Conservation (phyloP, 1,140 invertebrate species). For the Homarus americanus region DNA sequence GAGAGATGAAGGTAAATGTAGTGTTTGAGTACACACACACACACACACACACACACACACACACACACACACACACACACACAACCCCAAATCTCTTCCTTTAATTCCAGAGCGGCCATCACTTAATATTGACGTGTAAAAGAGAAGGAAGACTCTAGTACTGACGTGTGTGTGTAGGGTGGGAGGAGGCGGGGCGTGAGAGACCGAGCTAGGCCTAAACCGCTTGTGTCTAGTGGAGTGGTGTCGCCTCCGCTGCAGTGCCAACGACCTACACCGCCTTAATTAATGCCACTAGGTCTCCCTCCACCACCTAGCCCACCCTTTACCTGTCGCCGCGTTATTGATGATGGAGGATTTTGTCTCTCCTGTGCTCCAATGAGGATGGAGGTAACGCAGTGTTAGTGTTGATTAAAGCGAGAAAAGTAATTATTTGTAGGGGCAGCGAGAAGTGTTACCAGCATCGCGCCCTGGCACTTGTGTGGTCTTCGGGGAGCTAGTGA, state of each 20-base stretch:
- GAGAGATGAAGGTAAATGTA: no score
- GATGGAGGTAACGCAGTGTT: no score
- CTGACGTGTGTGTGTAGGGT: neutral
- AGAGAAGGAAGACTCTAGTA: conserved; percentile 2
- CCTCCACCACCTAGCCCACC: conserved; percentile 5
- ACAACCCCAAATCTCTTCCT: neutral
- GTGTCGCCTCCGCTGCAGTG: neutral
- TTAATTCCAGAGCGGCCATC: neutral
- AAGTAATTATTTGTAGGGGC: no score
- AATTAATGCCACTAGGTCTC: no score
- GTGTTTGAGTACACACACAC: conserved; percentile 19
- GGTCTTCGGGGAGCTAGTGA: neutral
- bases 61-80: conserved; percentile 33
- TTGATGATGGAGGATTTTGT: neutral
- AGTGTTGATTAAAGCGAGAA: no score
- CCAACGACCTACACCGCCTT: neutral
- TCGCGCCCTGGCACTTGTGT: neutral
- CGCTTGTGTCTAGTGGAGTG: conserved; percentile 32
- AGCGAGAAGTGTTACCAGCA: no score
- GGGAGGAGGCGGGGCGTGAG: neutral
- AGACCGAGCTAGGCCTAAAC: conserved; percentile 22
- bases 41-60: conserved; percentile 40
- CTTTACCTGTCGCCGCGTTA: neutral
- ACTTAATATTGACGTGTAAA: neutral
- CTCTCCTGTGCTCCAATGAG: no score